Conservation (phyloP, 2,113 vertebrate species). For the Lepus americanus region DNA sequence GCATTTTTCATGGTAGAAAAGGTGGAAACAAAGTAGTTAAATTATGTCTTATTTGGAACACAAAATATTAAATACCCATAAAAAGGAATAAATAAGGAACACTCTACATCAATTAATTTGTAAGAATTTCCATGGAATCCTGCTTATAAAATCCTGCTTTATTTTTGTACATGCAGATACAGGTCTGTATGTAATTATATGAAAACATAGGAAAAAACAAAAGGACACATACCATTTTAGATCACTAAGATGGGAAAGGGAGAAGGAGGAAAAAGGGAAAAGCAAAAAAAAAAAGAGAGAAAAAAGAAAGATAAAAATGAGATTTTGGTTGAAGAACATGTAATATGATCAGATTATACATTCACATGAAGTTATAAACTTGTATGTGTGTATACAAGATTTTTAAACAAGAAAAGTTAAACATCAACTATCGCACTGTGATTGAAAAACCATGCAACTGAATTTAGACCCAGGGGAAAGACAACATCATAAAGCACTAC, state of each 20-base stretch:
- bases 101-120: background rate
- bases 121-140: background rate
- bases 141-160: background rate
- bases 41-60: background rate
- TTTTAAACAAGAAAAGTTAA: constrained; percentile 56
- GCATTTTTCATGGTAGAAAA: constrained; percentile 3
- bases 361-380: constrained; percentile 43
- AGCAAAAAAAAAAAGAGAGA: background rate
- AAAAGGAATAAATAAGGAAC: constrained; percentile 15
- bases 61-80: constrained; percentile 59
- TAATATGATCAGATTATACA: constrained; percentile 41
- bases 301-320: constrained; percentile 17
- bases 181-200: background rate
- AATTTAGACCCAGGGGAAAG: constrained; percentile 75
- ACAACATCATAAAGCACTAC: constrained; percentile 52
- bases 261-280: background rate
- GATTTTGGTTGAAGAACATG: constrained; percentile 49
- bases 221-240: background rate
- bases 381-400: background rate
- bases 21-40: background rate
- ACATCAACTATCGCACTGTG: constrained; percentile 52
- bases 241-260: background rate
- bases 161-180: background rate
- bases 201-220: background rate
- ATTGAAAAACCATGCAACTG: constrained; percentile 74